Percentiles rank a stretch among this genome's conserved stretches.
Evolutionary conservation across 2,888 invertebrate genomes (phyloP).

Genomic region (Cataglyphis albicans): DNA sequence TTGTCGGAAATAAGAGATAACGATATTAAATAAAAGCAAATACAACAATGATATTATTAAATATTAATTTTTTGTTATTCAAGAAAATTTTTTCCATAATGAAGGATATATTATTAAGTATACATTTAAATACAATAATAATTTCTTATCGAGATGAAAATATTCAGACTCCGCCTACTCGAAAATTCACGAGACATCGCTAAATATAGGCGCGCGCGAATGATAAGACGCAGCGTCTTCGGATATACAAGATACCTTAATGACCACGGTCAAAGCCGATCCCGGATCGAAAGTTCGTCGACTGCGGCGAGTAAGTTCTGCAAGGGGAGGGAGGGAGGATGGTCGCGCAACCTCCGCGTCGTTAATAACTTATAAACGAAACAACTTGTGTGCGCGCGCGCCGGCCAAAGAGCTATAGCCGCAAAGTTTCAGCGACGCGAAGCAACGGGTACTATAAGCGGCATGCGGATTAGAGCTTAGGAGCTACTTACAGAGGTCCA

Average conservation of each 20-base stretch:
- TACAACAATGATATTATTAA: not conserved
- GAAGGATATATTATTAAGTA: not conserved
- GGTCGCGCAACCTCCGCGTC: slow-evolving; percentile 49
- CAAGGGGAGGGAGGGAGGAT: not conserved
- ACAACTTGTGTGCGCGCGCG: slow-evolving; percentile 44
- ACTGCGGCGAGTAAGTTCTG: slow-evolving; percentile 56
- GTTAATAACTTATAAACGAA: slow-evolving; percentile 69
- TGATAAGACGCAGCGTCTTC: slow-evolving; percentile 34
- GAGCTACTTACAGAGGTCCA: slow-evolving; percentile 82
- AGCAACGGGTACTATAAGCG: slow-evolving; percentile 27
- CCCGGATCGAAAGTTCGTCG: slow-evolving; percentile 69
- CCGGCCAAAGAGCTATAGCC: slow-evolving; percentile 52
- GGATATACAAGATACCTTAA: slow-evolving; percentile 39
- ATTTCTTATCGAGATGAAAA: not conserved
- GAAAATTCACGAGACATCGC: not conserved
- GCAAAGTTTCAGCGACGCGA: slow-evolving; percentile 57
- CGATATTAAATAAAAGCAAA: not conserved
- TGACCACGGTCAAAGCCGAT: slow-evolving; percentile 61
- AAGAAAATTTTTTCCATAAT: not conserved
- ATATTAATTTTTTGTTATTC: not conserved
- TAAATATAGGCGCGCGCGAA: slow-evolving; percentile 15
- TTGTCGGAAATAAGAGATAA: not conserved
- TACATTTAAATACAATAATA: not conserved
- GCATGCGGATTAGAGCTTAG: slow-evolving; percentile 54
- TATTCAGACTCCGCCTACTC: not conserved